Evolutionary conservation across 2,888 invertebrate species (phyloP).

Genomic region (Ctena decussata): DNA sequence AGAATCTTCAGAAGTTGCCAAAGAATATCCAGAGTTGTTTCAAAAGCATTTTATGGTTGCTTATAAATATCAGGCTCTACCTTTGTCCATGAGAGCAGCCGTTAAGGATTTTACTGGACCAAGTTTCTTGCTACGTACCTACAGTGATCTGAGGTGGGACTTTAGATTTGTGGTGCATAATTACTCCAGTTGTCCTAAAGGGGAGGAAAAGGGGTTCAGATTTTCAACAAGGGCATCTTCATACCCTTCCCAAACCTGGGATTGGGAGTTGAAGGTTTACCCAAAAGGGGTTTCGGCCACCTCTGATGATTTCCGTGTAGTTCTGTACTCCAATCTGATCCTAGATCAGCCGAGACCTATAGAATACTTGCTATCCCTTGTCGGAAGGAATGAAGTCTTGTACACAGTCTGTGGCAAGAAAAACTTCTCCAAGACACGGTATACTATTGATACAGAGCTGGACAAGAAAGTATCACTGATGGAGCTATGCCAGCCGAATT

Average conservation of each 20-base stretch:
- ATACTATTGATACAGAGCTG: constrained; percentile 86
- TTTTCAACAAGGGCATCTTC: constrained; percentile 86
- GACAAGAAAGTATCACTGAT: constrained; percentile 86
- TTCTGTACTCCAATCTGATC: constrained; percentile 84
- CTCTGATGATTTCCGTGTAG: constrained; percentile 83
- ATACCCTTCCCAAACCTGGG: constrained; percentile 86
- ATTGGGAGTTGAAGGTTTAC: constrained; percentile 87
- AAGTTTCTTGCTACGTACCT: constrained; percentile 86
- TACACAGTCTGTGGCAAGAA: constrained; percentile 86
- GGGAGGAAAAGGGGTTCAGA: constrained; percentile 83
- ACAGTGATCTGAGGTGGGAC: constrained; percentile 87
- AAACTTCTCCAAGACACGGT: constrained; percentile 87
- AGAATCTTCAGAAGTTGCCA: constrained; percentile 92
- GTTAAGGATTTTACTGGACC: constrained; percentile 82
- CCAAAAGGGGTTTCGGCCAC: constrained; percentile 84
- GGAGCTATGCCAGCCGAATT: constrained; percentile 77
- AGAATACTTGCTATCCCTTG: constrained; percentile 85
- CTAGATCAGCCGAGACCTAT: constrained; percentile 86
- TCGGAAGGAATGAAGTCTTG: constrained; percentile 85
- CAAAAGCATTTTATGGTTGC: constrained; percentile 86
- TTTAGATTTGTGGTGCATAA: constrained; percentile 85
- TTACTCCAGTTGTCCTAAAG: constrained; percentile 77
- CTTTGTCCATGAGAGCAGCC: constrained; percentile 83
- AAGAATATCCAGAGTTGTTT: constrained; percentile 87
- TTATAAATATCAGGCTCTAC: constrained; percentile 87